Base-by-base conservation (phyloP, 2,797 vertebrate genomes). In the Phoebastria nigripes region DNA sequence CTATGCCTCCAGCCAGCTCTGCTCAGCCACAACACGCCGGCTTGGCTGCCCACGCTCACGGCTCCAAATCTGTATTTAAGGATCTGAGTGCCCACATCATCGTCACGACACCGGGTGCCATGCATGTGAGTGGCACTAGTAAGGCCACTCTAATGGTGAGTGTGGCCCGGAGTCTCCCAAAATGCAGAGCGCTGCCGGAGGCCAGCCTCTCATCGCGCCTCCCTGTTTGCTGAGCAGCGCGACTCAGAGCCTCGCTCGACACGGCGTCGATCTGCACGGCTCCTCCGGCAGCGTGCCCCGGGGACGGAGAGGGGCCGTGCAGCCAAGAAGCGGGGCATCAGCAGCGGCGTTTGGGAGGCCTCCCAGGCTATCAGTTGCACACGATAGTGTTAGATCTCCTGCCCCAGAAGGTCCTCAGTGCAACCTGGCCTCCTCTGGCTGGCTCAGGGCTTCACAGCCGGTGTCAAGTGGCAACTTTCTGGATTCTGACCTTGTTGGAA, bases 401-500 rank as follows among this genome's bases (percentile, higher is more conserved):
- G 90, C 77, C 79, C 93, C 92, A 91, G 77, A 91, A 89, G 89
- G 89, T 47, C 87, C 83, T 83, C 42, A 2, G 82, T 41, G 81
- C 90, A 94, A 73, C 90, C 90, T 62, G 65, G 93, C 63, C 95
- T 89, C 86, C 84, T 74, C 59, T 0, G 61, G 72, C 92, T 79
- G 91, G 79, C 93, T 87, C 80, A 22, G 90, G 65, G 61, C 94
- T 93, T 88, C 92, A 52, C 1, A 3, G 78, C 12, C 0, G 80
- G 95, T 96, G 89, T 96, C 97, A 97, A 90, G 96, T 97, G 95
- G 96, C 93, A 94, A 79, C 87, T 86, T 87, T 95, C 85, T 94
- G 89, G 78, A 84, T 90, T 46, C 73, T 96, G 97, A 97, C 97
- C 94, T 93, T 82, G 82, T 0, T 79, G 95, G 97, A 96, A 97